Base-by-base conservation (phyloP, 2,888 invertebrate genomes). In the Amiota communis region DNA sequence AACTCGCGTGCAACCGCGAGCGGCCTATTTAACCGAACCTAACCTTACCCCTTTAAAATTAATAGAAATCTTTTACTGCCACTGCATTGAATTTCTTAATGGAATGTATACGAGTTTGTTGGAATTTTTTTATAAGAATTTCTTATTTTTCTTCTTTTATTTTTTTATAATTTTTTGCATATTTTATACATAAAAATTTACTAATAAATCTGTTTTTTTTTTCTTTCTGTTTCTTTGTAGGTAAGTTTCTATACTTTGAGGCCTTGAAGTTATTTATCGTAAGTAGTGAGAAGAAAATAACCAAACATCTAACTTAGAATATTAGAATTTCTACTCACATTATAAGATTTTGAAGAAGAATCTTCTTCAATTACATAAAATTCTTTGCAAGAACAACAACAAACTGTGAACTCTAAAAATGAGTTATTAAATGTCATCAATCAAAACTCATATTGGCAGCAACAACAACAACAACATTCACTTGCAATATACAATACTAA, bases 381-480 rank as follows among this genome's bases (percentile, higher is more conserved):
- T 2, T 36, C 36, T 36, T 36, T 36, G 36, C 36, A 36, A 36
- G n/a, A 74, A 76, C 72, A 74, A 72, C 81, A 76, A 75, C 75
- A 77, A 79, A 78, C 20, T 80, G 78, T 65, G 13, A 81, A 80
- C 79, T 80, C 67, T 68, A 72, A 80, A 59, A 84, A 83, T 83
- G 83, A 83, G 79, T 83, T 86, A 83, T 83, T 83, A 84, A 86
- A 83, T 77, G 85, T 83, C 84, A 83, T 83, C 83, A 86, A 83
- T 83, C 83, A 83, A 80, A 77, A 73, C 74, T 76, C 23, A 23
- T 3, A 23, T 23, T 23, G 23, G 23, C 23, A 23, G 3, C 23
- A 77, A 79, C 79, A 75, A 70, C 75, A 72, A 63, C 75, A 23
- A 23, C 23, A 77, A 79, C 79, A 75, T 71, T 75, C 72, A 63